Base-by-base conservation (phyloP, 2,113 vertebrate species). In the Trichomycterus rosablanca region DNA sequence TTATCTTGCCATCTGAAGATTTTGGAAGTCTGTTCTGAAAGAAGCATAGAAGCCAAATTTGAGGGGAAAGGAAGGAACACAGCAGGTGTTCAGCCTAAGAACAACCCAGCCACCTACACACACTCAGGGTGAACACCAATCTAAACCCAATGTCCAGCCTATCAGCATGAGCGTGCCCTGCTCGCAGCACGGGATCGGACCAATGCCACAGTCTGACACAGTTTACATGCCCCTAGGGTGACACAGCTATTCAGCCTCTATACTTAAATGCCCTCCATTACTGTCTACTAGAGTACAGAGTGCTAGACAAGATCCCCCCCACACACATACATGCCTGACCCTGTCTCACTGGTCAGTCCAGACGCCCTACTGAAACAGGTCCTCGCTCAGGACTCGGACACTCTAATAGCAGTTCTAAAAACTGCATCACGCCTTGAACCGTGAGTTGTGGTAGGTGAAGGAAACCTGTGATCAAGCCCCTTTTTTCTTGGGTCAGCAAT, bases 361-460 rank as follows among this genome's bases (percentile, higher is more conserved):
- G 39, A 19, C 28, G 10, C 37, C 16, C 22, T 52, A 63, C 67
- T 45, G 54, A 19, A 28, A 48, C 61, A 37, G n/a, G 67, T 39
- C 52, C n/a, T n/a, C n/a, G 48, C 62, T 37, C 56, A 49, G 43
- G 22, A 58, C 59, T 43, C 66, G 39, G 43, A 15, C 52, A 53
- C 59, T 71, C 32, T 66, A 26, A 46, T 55, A 35, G 58, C 26
- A 51, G 44, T 43, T 39, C 56, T 32, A 23, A 61, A 71, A 61
- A 46, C 51, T 58, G 39, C 42, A 59, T 53, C 52, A 63, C 57
- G 59, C 62, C 48, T 39, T 60, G 42, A 60, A 58, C 37, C 42
- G 1, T 19, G 20, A 51, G 45, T 53, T 24, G 28, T 4, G 35
- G 51, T 35, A 11, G 56, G 23, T 18, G 16, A 46, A 40, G 22